Percentiles rank a stretch among this genome's conserved stretches.
phyloP scores from a whole-genome alignment of 2,797 vertebrate species.

The Spea hammondii region DNA sequence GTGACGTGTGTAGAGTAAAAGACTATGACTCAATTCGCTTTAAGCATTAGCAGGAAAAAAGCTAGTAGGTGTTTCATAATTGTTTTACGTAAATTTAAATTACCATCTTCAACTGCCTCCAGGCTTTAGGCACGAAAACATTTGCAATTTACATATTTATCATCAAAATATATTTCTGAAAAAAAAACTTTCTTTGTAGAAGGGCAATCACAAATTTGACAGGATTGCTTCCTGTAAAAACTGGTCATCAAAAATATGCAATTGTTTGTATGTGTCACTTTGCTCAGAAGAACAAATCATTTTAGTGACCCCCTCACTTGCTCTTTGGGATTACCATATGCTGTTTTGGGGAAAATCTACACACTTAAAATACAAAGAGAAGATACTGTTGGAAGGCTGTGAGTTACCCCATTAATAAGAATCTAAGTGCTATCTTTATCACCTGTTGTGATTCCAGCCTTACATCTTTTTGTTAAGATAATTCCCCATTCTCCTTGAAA shows the following conservation, averaged over 20 bases:
- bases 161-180: background rate
- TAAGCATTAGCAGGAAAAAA: constrained; percentile 5
- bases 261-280: background rate
- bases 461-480: background rate
- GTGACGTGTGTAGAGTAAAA: constrained; percentile 8
- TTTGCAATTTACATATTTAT: background rate
- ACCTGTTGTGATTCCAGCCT: background rate
- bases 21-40: constrained; percentile 23
- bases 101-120: background rate
- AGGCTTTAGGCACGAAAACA: background rate
- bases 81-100: constrained; percentile 27
- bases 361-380: background rate
- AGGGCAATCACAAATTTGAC: background rate
- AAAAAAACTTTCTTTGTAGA: background rate
- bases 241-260: background rate
- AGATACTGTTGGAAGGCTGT: background rate
- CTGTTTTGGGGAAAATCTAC: too few relatives aligned
- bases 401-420: background rate
- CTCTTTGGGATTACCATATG: too few relatives aligned
- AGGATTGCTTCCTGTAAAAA: background rate
- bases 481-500: background rate
- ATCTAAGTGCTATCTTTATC: background rate
- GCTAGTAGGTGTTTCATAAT: background rate
- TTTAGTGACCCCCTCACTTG: background rate
- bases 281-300: background rate